Percentiles rank a stretch among this genome's conserved stretches.
phyloP scores from a whole-genome alignment of 1,140 invertebrate species.

The Trissolcus basalis region DNA sequence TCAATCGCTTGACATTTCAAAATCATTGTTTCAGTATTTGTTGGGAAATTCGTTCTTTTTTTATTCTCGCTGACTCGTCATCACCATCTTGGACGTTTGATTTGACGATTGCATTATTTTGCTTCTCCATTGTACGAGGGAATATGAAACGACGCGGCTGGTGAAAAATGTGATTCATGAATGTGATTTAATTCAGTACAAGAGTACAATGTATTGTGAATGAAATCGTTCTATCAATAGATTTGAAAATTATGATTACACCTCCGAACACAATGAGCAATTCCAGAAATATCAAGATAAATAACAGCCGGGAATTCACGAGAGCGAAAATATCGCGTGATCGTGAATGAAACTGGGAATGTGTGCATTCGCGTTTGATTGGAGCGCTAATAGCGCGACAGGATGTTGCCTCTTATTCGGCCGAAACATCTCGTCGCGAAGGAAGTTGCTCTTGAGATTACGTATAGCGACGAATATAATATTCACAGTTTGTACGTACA shows the following conservation, averaged over 20 bases:
- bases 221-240: no score
- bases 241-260: background rate
- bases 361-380: slow-evolving; percentile 44
- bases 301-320: background rate
- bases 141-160: no score
- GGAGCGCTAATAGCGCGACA: slow-evolving; percentile 50
- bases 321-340: slow-evolving; percentile 10
- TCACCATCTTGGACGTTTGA: no score
- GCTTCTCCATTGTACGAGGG: no score
- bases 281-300: slow-evolving; percentile 8
- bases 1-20: no score
- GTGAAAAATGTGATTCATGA: no score
- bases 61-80: no score
- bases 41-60: no score
- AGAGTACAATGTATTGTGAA: no score
- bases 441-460: slow-evolving; percentile 58
- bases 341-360: slow-evolving; percentile 24
- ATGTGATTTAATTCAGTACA: no score
- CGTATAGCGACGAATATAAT: slow-evolving; percentile 63
- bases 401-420: slow-evolving; percentile 55
- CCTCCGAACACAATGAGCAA: background rate
- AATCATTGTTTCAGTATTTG: no score
- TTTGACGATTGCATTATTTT: no score
- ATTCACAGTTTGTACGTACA: slow-evolving; percentile 70
- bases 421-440: slow-evolving; percentile 55